Base-by-base conservation (phyloP, 1,140 invertebrate genomes). In the Bradysia coprophila region DNA sequence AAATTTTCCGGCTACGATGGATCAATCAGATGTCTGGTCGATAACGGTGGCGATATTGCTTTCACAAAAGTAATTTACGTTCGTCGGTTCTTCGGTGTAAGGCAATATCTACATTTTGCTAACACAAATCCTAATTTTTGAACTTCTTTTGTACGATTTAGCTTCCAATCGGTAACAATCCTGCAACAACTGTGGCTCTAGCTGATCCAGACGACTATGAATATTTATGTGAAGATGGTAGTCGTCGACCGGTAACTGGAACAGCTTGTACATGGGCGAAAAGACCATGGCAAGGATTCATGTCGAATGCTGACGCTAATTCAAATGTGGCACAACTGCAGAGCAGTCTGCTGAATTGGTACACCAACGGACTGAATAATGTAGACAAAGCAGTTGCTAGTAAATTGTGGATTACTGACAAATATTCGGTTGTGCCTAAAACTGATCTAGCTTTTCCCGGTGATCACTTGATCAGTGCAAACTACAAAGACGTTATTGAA, bases 1-100 rank as follows among this genome's bases (percentile, higher is more conserved):
- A 71, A 70, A 32, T 87, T 69, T 55, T 81, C 80, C 31, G 86
- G 86, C 1, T 87, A 88, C 53, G 76, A 84, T 37, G 87, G 88
- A 1, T 81, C 84, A 4, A 66, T 91, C 16, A 63, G 77, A 13
- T 93, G 88, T 61, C 53, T 93, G 32, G 72, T 76, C 8, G 73
- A 81, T 43, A 77, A 81, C 32, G 72, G 72, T 2, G 87, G 84
- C 2, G 72, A 91, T 43, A 71, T 91, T 1, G 86, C 85, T 3
- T 91, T 86, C 62, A 79, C 84, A 2, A 84, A 86, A 57, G 74
- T 87, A 43, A 77, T 81, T 44, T 84, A 69, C 42, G 77, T 88
- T 1, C 69, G 73, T 44, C 73, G 77, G 51, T 82, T 82, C 63
- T 82, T 84, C 54, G 73, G 73, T 3, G 67, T 76, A 56, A 63